Evolutionary conservation across 2,797 vertebrate species (phyloP).

Genomic region (Micrastur ruficollis): DNA sequence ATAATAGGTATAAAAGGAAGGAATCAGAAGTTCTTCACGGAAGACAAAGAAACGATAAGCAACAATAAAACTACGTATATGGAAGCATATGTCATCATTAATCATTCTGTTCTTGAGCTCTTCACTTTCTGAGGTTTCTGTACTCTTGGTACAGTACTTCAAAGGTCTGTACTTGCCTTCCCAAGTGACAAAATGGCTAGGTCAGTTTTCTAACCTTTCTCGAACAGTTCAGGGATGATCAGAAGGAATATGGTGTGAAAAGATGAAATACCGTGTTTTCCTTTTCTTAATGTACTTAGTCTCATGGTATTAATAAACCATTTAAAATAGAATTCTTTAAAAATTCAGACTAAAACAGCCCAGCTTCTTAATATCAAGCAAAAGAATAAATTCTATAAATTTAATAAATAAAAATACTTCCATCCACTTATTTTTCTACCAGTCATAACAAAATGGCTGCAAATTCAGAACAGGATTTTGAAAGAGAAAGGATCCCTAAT

Average conservation of each 20-base stretch:
- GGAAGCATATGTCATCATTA: not conserved
- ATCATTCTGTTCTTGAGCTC: not conserved
- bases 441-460: not conserved
- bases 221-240: not conserved
- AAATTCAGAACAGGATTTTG: not conserved
- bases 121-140: not conserved
- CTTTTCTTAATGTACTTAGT: not conserved
- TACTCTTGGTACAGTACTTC: not conserved
- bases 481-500: not conserved
- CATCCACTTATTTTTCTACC: not conserved
- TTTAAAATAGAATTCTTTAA: not conserved
- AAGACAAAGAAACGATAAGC: not conserved
- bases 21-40: not conserved
- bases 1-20: not conserved
- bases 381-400: not conserved
- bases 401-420: not conserved
- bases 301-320: not conserved
- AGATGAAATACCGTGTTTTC: not conserved
- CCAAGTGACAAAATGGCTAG: not conserved
- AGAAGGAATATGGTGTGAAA: not conserved
- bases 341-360: not conserved
- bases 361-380: not conserved
- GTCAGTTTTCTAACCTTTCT: not conserved
- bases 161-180: not conserved
- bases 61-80: not conserved